Evolutionary conservation across 2,113 vertebrate genomes (phyloP), one percentile per base, ranked within the genome.

Genomic region (Labeo rohita): DNA sequence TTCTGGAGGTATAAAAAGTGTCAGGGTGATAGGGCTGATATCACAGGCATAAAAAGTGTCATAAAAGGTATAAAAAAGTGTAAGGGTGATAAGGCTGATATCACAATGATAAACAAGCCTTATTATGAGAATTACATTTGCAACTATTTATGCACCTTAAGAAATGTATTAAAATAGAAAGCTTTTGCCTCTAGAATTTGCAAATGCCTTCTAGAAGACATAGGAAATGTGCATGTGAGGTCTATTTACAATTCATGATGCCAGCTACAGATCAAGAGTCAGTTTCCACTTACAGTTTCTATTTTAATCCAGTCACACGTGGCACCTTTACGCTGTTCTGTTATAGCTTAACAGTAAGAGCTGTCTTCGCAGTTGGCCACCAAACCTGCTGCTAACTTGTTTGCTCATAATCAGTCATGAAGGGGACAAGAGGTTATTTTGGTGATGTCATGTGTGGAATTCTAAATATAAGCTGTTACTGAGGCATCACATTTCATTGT

Each of bases 401-500:
- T 87, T 21, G 61, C 49, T 75, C 75, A 78, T 80, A 66, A 7
- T 87, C 54, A 76, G 84, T 54, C 16, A 47, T 68, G 16, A 52
- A 84, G 54, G 21, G n/a, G 13, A 23, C 54, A 56, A 80, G 9
- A 10, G 75, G 68, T 88, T 89, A 85, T 89, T 83, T 90, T 85
- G 82, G 72, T 83, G 34, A 65, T 59, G 80, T 87, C 83, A 83
- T 66, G 70, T 82, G 68, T 80, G 43, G 54, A 59, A 84, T 78
- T 85, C 80, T 87, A 89, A 87, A 90, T 87, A 84, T 88, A 89
- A 86, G 45, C 47, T 79, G 72, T 47, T 43, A 52, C 16, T 23
- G 21, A 43, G 54, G 84, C 23, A 7, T 89, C 49, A 36, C 59
- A 79, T 88, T 80, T 87, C 80, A 21, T 54, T 50, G 15, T 18